Evolutionary conservation across 2,888 invertebrate genomes (phyloP), one percentile per base, ranked within the genome.

Genomic region (Lasioglossum leucozonium): DNA sequence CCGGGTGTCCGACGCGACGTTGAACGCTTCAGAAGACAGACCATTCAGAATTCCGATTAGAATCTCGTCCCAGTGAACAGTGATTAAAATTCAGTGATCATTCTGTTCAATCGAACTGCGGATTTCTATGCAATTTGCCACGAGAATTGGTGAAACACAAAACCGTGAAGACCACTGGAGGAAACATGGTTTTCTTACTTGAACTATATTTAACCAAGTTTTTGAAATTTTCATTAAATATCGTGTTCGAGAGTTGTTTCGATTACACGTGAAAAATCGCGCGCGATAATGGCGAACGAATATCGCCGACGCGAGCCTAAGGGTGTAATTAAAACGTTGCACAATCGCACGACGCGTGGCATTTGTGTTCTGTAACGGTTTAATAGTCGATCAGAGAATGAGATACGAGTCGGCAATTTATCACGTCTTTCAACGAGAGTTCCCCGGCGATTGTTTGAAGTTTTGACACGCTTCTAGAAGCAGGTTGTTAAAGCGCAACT

Each of bases 1-100:
- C 84, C 77, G 80, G 86, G 85, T 87, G 89, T 75, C n/a, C 74
- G 22, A 30, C 72, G 47, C 44, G 44, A 44, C 71, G 5, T 34
- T 30, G 4, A 8, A 30, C 34, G 18, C 62, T 65, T 65, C 0
- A 8, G 16, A 16, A 30, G 58, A 58, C 58, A 26, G 58, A 26
- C 26, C 58, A 13, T 58, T 26, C 26, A 5, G 13, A n/a, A 58
- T 58, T 26, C 58, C 26, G 26, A 58, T 58, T 58, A 26, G 58
- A 26, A 1, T 58, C n/a, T 58, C 58, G 26, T 26, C 5, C n/a
- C 13, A 58, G 58, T 26, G 58, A n/a, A 26, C 26, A 13, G 58
- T 26, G 58, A 58, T 26, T 58, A 26, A 26, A 58, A 58, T 58
- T 26, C 58, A 26, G 58, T 26, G 55, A 55, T n/a, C 0, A 55